Base-by-base conservation (phyloP, 2,113 vertebrate species). In the Antennarius striatus region DNA sequence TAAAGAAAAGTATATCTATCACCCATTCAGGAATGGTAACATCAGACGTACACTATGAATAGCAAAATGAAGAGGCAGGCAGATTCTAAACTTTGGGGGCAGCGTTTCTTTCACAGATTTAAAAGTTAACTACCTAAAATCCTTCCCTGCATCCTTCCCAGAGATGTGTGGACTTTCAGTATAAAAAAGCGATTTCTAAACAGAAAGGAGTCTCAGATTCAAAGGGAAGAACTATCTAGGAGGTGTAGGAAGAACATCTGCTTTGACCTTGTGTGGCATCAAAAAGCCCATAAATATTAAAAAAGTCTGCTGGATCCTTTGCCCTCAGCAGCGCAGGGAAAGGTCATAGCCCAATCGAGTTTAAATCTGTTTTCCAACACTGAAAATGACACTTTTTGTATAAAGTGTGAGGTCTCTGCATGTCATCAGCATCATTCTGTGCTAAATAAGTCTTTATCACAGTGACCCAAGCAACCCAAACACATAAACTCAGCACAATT, bases 231-330 rank as follows among this genome's bases (percentile, higher is more conserved):
- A 71, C 70, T 86, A 79, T 83, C 68, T 77, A 22, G 68, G 70
- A 85, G 84, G 79, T 80, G 79, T 73, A 71, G 60, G 56, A 63
- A 84, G 77, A 87, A 81, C 69, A 88, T 86, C 81, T 79, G 77
- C 82, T 86, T 75, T 79, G 79, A 89, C 87, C 87, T 90, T 85
- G 83, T 79, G 77, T 80, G 82, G 75, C 80, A 79, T 88, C 81
- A 86, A 84, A 87, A 87, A 85, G 56, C 67, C 74, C 64, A 90
- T 89, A 82, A 89, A 90, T 90, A 88, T 86, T 75, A 67, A 84
- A 83, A 61, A 46, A 43, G 32, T 10, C 71, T 51, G 67, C 75
- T 77, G 63, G 80, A 84, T 84, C 73, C 62, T 71, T 75, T 81
- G 68, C 86, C 83, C 85, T 89, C 63, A 45, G 51, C 66, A 49